phyloP scores from a whole-genome alignment of 2,888 invertebrate species.

The Hypsopygia costalis region DNA sequence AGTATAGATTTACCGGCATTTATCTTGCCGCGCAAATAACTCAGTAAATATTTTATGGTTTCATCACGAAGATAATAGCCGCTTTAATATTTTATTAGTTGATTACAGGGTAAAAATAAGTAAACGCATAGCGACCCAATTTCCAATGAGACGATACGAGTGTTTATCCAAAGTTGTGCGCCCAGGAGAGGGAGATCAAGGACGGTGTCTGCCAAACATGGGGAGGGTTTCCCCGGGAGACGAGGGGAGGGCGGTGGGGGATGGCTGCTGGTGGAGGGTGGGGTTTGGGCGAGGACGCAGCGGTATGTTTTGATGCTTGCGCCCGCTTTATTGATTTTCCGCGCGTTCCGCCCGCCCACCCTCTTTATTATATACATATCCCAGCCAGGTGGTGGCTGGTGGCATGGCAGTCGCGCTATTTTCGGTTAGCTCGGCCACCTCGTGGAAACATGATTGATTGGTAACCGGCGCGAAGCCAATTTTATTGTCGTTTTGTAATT shows the following conservation, averaged over 20 bases:
- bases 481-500: slow-evolving; percentile 34
- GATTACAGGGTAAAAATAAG: slow-evolving; percentile 29
- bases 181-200: slow-evolving; percentile 74
- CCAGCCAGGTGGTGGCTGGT: slow-evolving; percentile 51
- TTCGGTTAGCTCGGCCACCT: slow-evolving; percentile 61
- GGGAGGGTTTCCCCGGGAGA: slow-evolving; percentile 77
- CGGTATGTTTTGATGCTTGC: slow-evolving; percentile 75
- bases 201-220: slow-evolving; percentile 79
- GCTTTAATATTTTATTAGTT: neutral
- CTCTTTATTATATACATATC: slow-evolving; percentile 70
- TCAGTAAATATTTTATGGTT: neutral
- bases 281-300: slow-evolving; percentile 23
- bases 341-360: slow-evolving; percentile 44
- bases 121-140: slow-evolving; percentile 72
- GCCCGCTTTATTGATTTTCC: slow-evolving; percentile 78
- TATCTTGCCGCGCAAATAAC: neutral
- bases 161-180: slow-evolving; percentile 75
- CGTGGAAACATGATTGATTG: slow-evolving; percentile 65
- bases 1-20: neutral
- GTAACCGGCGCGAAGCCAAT: slow-evolving; percentile 31
- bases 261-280: slow-evolving; percentile 22
- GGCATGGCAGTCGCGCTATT: slow-evolving; percentile 61
- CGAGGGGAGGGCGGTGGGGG: slow-evolving; percentile 35
- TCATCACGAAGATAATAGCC: neutral
- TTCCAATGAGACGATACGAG: slow-evolving; percentile 63